phyloP scores from a whole-genome alignment of 2,888 invertebrate genomes.

The Fissipunctia ypsillon region DNA sequence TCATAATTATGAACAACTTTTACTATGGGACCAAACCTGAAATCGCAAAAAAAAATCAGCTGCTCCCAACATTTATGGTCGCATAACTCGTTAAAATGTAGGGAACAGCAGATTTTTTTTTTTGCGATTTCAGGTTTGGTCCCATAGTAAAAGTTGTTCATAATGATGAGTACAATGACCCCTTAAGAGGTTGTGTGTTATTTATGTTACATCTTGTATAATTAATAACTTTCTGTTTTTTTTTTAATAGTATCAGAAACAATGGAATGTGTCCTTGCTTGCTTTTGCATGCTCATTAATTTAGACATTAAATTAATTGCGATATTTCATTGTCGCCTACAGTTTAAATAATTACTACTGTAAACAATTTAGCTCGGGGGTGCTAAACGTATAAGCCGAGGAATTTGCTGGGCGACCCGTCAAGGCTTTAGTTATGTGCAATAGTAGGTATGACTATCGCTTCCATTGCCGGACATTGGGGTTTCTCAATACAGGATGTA shows the following conservation, averaged over 20 bases:
- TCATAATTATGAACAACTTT: too few relatives aligned
- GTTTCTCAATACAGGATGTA: conserved; percentile 22
- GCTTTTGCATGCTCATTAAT: conserved; percentile 44
- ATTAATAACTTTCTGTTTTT: background rate
- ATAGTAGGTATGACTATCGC: background rate
- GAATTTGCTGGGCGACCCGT: background rate
- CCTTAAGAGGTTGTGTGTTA: too few relatives aligned
- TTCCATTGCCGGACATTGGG: conserved; percentile 2
- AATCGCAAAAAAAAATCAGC: too few relatives aligned
- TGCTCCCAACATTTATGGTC: too few relatives aligned
- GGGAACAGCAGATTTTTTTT: too few relatives aligned
- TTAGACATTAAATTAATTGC: conserved; percentile 39
- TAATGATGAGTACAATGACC: too few relatives aligned
- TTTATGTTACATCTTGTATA: too few relatives aligned
- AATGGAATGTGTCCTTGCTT: conserved; percentile 45
- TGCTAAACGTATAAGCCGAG: conserved; percentile 3
- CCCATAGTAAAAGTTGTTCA: too few relatives aligned
- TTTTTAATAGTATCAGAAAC: conserved; percentile 11
- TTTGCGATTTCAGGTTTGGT: too few relatives aligned
- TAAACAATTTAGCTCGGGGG: conserved; percentile 19
- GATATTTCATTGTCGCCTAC: conserved; percentile 36
- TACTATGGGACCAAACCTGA: too few relatives aligned
- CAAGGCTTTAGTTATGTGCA: conserved; percentile 41
- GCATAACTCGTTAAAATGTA: too few relatives aligned
- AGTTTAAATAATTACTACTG: conserved; percentile 12